Evolutionary conservation across 2,113 vertebrate species (phyloP).

Genomic region (zebrafish (Danio rerio)): DNA sequence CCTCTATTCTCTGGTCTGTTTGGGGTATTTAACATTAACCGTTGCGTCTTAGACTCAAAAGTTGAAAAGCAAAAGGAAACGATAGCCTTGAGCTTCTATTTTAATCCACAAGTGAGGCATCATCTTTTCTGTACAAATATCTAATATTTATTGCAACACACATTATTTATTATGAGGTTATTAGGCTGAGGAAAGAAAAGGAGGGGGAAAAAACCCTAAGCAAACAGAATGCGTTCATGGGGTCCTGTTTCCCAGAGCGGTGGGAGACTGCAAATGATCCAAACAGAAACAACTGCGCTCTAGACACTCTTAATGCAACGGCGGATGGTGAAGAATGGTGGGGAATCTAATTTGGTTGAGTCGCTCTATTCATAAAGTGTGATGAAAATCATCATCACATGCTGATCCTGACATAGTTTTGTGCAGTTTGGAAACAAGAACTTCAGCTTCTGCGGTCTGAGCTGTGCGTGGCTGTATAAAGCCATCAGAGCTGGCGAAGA

Average conservation of each 20-base stretch:
- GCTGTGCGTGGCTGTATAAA: slow-evolving; percentile 6
- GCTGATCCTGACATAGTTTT: slow-evolving; percentile 48
- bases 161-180: slow-evolving; percentile 50
- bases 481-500: slow-evolving; percentile 27
- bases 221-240: slow-evolving; percentile 40
- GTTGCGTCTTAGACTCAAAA: slow-evolving; percentile 19
- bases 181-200: slow-evolving; percentile 35
- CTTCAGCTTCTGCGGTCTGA: slow-evolving; percentile 6
- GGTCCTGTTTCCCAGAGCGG: slow-evolving; percentile 32
- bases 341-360: slow-evolving; percentile 55
- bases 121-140: not conserved
- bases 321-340: slow-evolving; percentile 50
- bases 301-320: slow-evolving; percentile 44
- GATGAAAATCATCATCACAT: slow-evolving; percentile 53
- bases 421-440: no score
- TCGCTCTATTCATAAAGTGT: slow-evolving; percentile 52
- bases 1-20: slow-evolving; percentile 56
- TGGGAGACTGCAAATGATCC: slow-evolving; percentile 57
- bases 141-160: slow-evolving; percentile 32
- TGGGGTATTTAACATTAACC: slow-evolving; percentile 55
- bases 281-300: slow-evolving; percentile 47
- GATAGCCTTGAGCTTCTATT: not conserved
- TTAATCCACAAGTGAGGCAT: not conserved
- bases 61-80: slow-evolving; percentile 5
- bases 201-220: slow-evolving; percentile 15